phyloP scores from a whole-genome alignment of 2,888 invertebrate genomes.

The Dryobota labecula region DNA sequence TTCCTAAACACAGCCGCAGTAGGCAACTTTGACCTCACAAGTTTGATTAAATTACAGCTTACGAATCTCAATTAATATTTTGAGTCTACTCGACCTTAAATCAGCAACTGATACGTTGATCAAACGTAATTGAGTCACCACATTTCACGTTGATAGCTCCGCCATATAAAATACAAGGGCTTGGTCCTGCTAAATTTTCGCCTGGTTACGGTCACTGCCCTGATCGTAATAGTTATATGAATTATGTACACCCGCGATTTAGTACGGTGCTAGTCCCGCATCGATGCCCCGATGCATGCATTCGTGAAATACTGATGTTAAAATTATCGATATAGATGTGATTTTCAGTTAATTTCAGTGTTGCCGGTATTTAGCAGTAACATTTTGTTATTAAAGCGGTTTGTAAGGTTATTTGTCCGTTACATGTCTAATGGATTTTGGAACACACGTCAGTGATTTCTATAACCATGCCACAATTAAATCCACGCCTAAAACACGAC shows the following conservation, averaged over 20 bases:
- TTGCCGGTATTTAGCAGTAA: neutral
- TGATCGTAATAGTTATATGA: constrained; percentile 53
- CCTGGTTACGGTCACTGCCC: constrained; percentile 31
- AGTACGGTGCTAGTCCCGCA: constrained; percentile 26
- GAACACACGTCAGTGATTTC: no score
- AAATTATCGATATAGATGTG: constrained; percentile 33
- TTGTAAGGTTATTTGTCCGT: neutral
- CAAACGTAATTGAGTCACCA: constrained; percentile 13
- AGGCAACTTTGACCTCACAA: neutral
- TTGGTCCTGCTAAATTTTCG: constrained; percentile 31
- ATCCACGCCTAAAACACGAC: neutral
- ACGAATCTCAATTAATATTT: no score
- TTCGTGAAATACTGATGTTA: constrained; percentile 31
- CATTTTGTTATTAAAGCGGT: neutral
- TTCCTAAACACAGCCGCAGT: neutral
- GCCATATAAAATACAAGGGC: constrained; percentile 43
- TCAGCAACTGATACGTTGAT: neutral
- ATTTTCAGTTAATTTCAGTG: constrained; percentile 2
- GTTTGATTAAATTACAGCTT: no score
- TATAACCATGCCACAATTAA: neutral
- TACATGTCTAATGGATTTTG: no score
- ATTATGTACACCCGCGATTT: constrained; percentile 55
- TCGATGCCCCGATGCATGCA: constrained; percentile 25
- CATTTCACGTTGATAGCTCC: constrained; percentile 31
- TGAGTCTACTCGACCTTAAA: no score